Percentiles rank a stretch among this genome's conserved stretches.
phyloP scores from a whole-genome alignment of 2,797 vertebrate species.

The Arctocebus calabarensis region DNA sequence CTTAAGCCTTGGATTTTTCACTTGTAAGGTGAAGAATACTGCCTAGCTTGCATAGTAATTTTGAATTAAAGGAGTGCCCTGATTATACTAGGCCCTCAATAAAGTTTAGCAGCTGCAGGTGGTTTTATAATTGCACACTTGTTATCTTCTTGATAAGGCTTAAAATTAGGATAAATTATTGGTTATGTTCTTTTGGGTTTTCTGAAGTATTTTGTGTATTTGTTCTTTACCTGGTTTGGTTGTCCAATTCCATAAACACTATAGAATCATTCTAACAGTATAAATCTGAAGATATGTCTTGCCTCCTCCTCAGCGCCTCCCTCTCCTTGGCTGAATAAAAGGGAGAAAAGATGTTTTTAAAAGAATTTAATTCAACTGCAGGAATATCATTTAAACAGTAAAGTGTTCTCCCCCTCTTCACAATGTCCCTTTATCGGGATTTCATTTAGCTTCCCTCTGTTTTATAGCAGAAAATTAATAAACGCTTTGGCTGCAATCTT shows the following conservation, averaged over 20 bases:
- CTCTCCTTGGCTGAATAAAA: slow-evolving; percentile 17
- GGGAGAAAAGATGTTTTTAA: slow-evolving; percentile 64
- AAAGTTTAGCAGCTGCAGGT: background rate
- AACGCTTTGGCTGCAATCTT: slow-evolving; percentile 62
- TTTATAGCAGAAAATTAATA: slow-evolving; percentile 75
- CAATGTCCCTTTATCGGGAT: slow-evolving; percentile 59
- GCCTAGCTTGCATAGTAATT: background rate
- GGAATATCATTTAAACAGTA: slow-evolving; percentile 67
- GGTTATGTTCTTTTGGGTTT: background rate
- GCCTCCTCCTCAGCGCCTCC: slow-evolving; percentile 41
- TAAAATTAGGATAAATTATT: background rate
- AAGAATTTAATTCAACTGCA: slow-evolving; percentile 73
- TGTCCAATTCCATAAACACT: slow-evolving; percentile 46
- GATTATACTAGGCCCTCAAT: background rate
- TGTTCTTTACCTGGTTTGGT: slow-evolving; percentile 64
- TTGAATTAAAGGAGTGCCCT: background rate
- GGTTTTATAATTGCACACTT: background rate
- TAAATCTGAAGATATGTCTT: slow-evolving; percentile 75
- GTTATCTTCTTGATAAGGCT: background rate
- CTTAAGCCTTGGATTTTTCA: slow-evolving; percentile 23
- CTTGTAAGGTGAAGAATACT: background rate
- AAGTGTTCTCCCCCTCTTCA: slow-evolving; percentile 22
- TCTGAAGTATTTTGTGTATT: background rate
- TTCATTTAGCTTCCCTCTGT: background rate
- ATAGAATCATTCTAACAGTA: slow-evolving; percentile 64